Conservation (phyloP, 2,888 invertebrate genomes). For the Acanthosoma haemorrhoidale region DNA sequence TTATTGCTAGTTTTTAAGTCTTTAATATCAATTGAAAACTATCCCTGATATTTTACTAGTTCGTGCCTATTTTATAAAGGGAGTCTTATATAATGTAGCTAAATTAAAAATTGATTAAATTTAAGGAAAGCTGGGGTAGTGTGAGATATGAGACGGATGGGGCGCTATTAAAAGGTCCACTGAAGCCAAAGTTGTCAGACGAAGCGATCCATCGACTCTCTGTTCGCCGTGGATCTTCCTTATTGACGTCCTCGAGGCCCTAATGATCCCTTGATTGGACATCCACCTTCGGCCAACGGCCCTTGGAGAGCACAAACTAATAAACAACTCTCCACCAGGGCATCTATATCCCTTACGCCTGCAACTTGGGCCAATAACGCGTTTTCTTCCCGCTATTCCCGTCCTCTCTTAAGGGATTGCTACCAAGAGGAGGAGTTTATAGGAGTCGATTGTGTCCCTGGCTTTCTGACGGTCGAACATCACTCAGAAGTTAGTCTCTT, state of each 20-base stretch:
- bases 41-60: no score
- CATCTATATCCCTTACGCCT: conserved; percentile 2
- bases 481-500: not conserved
- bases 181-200: no score
- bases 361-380: conserved; percentile 4
- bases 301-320: not conserved
- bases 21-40: no score
- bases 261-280: not conserved
- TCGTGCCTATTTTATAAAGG: no score
- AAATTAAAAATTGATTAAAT: no score
- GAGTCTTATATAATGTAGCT: no score
- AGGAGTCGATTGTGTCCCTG: not conserved
- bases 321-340: not conserved
- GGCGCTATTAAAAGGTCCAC: no score
- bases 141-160: no score
- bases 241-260: not conserved
- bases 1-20: no score
- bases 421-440: not conserved
- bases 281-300: not conserved
- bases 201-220: not conserved
- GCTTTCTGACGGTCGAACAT: not conserved
- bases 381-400: not conserved
- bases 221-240: not conserved
- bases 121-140: no score
- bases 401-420: not conserved